These are phyloP conservation scores for Uloborus diversus DNA, from an alignment of 1,140 invertebrate genomes.

Conservation along the genomic window DNA sequence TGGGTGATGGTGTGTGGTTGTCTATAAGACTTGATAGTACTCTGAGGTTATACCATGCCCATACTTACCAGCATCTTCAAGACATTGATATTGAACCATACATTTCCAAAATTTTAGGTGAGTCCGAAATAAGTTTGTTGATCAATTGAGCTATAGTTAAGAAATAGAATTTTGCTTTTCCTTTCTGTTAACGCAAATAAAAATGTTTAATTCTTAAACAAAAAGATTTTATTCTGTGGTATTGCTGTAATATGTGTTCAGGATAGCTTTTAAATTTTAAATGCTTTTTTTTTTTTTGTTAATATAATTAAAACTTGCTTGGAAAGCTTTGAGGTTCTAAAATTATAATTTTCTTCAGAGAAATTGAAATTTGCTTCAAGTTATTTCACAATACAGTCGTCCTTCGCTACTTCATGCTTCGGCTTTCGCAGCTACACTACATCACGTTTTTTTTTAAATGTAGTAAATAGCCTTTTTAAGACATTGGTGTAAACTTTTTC, in stretches of 20 bases:
- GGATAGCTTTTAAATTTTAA: background rate
- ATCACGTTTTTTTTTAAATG: no score
- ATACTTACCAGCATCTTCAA: constrained; percentile 93
- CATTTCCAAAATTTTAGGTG: constrained; percentile 86
- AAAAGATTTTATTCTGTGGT: background rate
- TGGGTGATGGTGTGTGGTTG: constrained; percentile 98
- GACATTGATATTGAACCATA: constrained; percentile 99
- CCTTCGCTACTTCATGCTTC: no score
- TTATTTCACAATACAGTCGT: no score
- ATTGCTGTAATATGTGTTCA: background rate
- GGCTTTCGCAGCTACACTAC: no score
- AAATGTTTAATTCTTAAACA: background rate
- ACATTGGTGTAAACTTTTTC: no score
- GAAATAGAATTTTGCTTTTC: background rate
- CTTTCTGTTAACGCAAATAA: background rate
- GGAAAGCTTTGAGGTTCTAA: no score
- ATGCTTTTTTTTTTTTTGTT: background rate
- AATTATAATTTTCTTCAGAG: no score
- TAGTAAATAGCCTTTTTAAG: no score
- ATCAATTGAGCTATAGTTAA: no score
- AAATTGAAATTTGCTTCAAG: no score
- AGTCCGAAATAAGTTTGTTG: no score
- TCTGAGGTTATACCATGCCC: constrained; percentile 92
- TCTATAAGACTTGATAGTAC: constrained; percentile 95
- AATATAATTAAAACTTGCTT: no score